Evolutionary conservation across 2,113 vertebrate species (phyloP).

Genomic region (Xyliphius kryptos): DNA sequence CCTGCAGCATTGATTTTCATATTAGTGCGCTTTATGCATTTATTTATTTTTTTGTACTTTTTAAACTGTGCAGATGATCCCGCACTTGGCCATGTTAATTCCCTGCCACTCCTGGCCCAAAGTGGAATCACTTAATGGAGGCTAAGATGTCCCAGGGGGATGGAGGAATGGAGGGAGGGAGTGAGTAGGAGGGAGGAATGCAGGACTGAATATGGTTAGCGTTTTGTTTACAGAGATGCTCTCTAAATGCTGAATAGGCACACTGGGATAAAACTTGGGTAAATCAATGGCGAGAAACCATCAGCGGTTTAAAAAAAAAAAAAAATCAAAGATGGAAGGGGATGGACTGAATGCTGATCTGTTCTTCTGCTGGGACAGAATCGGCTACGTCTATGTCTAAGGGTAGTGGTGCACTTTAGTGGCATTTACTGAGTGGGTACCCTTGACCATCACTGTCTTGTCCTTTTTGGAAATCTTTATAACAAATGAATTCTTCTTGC

Average conservation of each 20-base stretch:
- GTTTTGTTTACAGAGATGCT: conserved; percentile 38
- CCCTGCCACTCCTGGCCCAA: conserved; percentile 61
- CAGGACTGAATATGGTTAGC: conserved; percentile 16
- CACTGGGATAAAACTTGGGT: conserved; percentile 20
- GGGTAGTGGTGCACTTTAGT: too few species aligned
- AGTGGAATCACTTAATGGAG: conserved; percentile 76
- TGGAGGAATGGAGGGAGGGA: background rate
- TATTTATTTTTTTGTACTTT: conserved; percentile 80
- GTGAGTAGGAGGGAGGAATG: conserved; percentile 13
- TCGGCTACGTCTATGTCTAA: too few species aligned
- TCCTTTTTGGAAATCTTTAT: too few species aligned
- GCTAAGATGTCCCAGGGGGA: conserved; percentile 62
- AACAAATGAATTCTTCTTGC: too few species aligned
- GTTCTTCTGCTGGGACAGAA: too few species aligned
- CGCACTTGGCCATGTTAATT: conserved; percentile 65
- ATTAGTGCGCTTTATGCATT: conserved; percentile 71
- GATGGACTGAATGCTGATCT: background rate
- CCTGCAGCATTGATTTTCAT: conserved; percentile 69
- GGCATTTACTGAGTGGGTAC: too few species aligned
- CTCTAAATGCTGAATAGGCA: conserved; percentile 36
- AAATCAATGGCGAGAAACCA: conserved; percentile 28
- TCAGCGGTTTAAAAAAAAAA: conserved; percentile 14
- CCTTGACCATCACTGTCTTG: too few species aligned
- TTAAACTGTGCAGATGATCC: conserved; percentile 74
- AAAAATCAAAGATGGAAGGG: conserved; percentile 12